phyloP scores from a whole-genome alignment of 2,797 vertebrate species.

The Epinephelus awoara region DNA sequence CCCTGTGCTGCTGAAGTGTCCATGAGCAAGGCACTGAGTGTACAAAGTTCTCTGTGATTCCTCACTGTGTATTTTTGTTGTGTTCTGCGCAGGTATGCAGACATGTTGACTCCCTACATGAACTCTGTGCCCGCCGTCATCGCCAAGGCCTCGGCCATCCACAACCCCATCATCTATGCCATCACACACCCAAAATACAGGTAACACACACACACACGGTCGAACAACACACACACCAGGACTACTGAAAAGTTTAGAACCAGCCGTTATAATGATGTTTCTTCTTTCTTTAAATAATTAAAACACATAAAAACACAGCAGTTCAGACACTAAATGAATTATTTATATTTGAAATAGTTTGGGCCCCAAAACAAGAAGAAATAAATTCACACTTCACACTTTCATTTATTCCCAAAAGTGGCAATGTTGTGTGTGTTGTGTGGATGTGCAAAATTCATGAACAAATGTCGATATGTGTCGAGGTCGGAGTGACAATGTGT shows the following conservation, averaged over 20 bases:
- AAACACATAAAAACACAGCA: too few relatives aligned
- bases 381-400: too few relatives aligned
- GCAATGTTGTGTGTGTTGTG: too few relatives aligned
- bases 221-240: background rate
- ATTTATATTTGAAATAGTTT: too few relatives aligned
- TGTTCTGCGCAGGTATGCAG: conserved; percentile 86
- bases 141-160: conserved; percentile 96
- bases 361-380: too few relatives aligned
- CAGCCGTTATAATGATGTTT: background rate
- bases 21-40: background rate
- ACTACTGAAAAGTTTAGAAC: background rate
- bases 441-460: too few relatives aligned
- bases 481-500: too few relatives aligned
- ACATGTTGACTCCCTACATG: conserved; percentile 93
- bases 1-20: background rate
- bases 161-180: conserved; percentile 98
- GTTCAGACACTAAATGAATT: too few relatives aligned
- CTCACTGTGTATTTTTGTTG: background rate
- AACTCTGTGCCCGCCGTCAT: conserved; percentile 95
- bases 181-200: conserved; percentile 97
- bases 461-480: too few relatives aligned
- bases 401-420: too few relatives aligned
- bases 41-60: too few relatives aligned
- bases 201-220: conserved; percentile 67
- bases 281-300: background rate